These are phyloP conservation scores for Bursaphelenchus mucronatus DNA, from an alignment of 1,140 invertebrate species.

Conservation along the genomic window DNA sequence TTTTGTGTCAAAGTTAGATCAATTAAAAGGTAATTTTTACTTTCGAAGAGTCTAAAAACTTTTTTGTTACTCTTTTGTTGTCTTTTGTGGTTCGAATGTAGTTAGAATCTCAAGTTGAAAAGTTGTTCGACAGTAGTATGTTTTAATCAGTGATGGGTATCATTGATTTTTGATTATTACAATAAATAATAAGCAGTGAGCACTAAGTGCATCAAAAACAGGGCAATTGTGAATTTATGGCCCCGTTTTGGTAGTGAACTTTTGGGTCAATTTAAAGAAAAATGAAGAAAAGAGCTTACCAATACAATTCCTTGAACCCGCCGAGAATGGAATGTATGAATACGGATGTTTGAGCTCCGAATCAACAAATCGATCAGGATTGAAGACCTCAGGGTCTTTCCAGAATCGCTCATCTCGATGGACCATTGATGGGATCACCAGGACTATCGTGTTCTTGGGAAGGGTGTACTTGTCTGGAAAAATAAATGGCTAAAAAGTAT, in stretches of 20 bases:
- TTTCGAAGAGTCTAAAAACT: too few relatives aligned
- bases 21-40: too few relatives aligned
- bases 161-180: too few relatives aligned
- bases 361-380: constrained; percentile 84
- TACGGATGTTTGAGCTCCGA: constrained; percentile 69
- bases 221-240: too few relatives aligned
- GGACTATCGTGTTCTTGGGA: constrained; percentile 69
- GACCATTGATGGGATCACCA: constrained; percentile 69
- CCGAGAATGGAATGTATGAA: constrained; percentile 63
- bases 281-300: constrained; percentile 54
- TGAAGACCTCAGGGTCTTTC: constrained; percentile 76
- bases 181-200: too few relatives aligned
- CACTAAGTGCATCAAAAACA: too few relatives aligned
- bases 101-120: too few relatives aligned
- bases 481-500: too few relatives aligned
- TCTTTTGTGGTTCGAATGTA: too few relatives aligned
- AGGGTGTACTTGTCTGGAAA: constrained; percentile 65
- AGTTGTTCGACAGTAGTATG: background rate
- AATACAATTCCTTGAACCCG: constrained; percentile 63
- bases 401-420: constrained; percentile 70
- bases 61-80: too few relatives aligned
- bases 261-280: background rate
- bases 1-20: too few relatives aligned
- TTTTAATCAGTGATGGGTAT: background rate
- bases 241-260: too few relatives aligned